Evolutionary conservation across 2,888 invertebrate genomes (phyloP).

Genomic region (Cheilosia soror): DNA sequence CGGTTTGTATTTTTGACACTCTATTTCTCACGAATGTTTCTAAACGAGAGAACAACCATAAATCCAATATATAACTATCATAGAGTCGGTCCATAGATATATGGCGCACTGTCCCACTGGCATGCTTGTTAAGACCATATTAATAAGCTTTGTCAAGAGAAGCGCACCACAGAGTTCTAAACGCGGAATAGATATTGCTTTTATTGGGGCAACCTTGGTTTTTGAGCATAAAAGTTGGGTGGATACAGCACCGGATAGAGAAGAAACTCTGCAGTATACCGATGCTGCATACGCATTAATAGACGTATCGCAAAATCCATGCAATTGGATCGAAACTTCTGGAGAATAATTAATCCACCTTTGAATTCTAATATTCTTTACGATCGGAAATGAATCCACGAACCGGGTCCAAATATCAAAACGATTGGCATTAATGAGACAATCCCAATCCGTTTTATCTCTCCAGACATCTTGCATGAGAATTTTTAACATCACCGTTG

Average conservation of each 20-base stretch:
- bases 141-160: conserved; percentile 37
- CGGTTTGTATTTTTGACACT: conserved; percentile 14
- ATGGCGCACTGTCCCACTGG: neutral
- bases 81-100: conserved; percentile 24
- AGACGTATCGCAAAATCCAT: conserved; percentile 67
- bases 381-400: conserved; percentile 4
- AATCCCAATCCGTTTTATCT: conserved; percentile 57
- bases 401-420: conserved; percentile 8
- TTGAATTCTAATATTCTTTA: conserved; percentile 5
- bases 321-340: conserved; percentile 37
- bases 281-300: conserved; percentile 50
- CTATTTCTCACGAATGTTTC: conserved; percentile 15
- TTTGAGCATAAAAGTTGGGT: conserved; percentile 29
- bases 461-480: conserved; percentile 66
- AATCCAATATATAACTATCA: conserved; percentile 13
- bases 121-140: neutral
- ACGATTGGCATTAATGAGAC: neutral
- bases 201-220: conserved; percentile 32
- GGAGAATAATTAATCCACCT: neutral
- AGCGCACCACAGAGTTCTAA: conserved; percentile 52
- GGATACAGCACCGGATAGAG: neutral
- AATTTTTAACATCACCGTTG: conserved; percentile 50
- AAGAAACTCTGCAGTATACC: conserved; percentile 14
- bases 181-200: conserved; percentile 56
- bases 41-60: conserved; percentile 3